Percentiles rank a stretch among this genome's conserved stretches.
Conservation (phyloP, 2,113 vertebrate species). For the Ascaphus truei region DNA sequence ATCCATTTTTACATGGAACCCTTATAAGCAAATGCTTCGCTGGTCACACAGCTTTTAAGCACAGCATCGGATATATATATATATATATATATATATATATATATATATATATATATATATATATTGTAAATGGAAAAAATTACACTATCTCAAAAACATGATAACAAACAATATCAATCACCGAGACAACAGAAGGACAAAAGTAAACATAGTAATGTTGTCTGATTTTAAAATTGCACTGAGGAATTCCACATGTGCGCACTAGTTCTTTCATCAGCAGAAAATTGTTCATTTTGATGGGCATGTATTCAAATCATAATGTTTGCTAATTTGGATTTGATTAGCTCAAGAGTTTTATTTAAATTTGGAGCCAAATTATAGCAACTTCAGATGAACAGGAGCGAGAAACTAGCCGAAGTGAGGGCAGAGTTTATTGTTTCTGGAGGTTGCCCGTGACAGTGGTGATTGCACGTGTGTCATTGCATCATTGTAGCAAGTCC, state of each 20-base stretch:
- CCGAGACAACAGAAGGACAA: too few species aligned
- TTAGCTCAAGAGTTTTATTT: constrained; percentile 1
- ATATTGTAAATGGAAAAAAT: too few species aligned
- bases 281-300: not conserved
- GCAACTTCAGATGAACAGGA: constrained; percentile 18
- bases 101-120: too few species aligned
- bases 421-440: constrained; percentile 18
- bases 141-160: too few species aligned
- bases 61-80: too few species aligned
- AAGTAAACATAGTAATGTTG: too few species aligned
- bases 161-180: too few species aligned
- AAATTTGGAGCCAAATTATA: constrained; percentile 1
- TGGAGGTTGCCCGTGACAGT: constrained; percentile 2
- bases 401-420: constrained; percentile 12
- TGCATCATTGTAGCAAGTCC: not conserved
- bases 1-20: too few species aligned
- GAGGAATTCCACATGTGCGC: not conserved
- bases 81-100: too few species aligned
- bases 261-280: not conserved
- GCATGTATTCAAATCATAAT: not conserved
- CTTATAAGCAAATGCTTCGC: too few species aligned
- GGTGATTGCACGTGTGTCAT: not conserved
- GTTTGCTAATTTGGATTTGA: constrained; percentile 17
- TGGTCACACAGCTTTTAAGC: too few species aligned
- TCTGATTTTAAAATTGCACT: too few species aligned